Conservation (phyloP, 2,113 vertebrate genomes). For the Myrmophylax atrothorax region DNA sequence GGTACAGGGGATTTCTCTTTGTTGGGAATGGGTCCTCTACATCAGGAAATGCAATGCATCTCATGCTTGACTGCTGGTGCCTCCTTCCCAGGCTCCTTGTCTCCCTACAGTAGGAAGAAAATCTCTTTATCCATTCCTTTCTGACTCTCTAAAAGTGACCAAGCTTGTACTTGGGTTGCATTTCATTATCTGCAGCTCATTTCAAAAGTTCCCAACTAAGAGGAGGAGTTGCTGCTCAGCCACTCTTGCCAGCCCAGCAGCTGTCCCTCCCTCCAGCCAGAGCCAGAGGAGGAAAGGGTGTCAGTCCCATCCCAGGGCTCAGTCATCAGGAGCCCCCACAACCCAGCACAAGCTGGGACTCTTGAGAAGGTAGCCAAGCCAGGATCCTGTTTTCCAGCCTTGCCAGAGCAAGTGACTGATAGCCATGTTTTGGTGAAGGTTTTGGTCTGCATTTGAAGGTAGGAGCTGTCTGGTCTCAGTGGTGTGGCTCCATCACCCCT, state of each 20-base stretch:
- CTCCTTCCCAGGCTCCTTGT: neutral
- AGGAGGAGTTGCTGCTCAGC: neutral
- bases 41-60: accelerated
- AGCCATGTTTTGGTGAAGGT: accelerated
- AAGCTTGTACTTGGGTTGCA: neutral
- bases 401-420: accelerated
- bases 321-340: neutral
- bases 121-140: neutral
- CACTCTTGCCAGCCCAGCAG: neutral
- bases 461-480: neutral
- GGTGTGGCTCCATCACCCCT: accelerated
- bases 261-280: neutral
- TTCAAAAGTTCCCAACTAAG: neutral
- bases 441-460: neutral
- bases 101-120: neutral
- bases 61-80: neutral
- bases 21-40: neutral
- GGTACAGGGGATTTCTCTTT: neutral
- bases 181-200: neutral
- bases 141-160: neutral
- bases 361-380: accelerated
- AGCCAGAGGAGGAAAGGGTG: neutral
- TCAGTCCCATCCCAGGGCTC: neutral
- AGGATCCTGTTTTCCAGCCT: neutral
- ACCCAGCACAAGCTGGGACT: neutral